Evolutionary conservation across 2,797 vertebrate species (phyloP).

Genomic region (Rousettus madagascariensis): DNA sequence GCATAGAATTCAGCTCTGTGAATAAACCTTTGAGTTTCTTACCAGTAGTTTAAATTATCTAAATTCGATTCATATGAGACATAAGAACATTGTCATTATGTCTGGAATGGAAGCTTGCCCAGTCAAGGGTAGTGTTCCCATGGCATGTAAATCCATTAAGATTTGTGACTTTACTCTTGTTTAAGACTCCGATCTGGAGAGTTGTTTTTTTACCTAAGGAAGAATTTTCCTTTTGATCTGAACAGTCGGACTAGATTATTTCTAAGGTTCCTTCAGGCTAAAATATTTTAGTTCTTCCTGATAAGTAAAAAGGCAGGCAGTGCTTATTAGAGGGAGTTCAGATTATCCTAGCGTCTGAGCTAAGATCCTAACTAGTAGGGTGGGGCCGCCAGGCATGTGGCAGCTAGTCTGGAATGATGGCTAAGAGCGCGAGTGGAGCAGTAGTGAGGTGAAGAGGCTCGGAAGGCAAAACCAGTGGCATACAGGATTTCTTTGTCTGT

Average conservation of each 20-base stretch:
- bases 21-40: background rate
- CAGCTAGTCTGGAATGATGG: background rate
- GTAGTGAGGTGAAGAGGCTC: background rate
- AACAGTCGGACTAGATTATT: background rate
- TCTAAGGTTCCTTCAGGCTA: background rate
- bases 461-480: background rate
- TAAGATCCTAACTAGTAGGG: background rate
- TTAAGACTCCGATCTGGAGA: background rate
- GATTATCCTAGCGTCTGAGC: background rate
- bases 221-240: background rate
- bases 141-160: background rate
- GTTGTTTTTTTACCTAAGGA: background rate
- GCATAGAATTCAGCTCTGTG: background rate
- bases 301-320: background rate
- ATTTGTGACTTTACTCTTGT: background rate
- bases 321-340: background rate
- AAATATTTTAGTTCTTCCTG: background rate
- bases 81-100: background rate
- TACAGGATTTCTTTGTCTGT: background rate
- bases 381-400: background rate
- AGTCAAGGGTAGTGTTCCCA: background rate
- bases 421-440: background rate
- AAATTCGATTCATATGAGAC: background rate
- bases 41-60: background rate
- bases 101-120: background rate